Percentiles rank a stretch among this genome's conserved stretches.
Evolutionary conservation across 2,888 invertebrate species (phyloP).

Genomic region (Limnephilus auricula): DNA sequence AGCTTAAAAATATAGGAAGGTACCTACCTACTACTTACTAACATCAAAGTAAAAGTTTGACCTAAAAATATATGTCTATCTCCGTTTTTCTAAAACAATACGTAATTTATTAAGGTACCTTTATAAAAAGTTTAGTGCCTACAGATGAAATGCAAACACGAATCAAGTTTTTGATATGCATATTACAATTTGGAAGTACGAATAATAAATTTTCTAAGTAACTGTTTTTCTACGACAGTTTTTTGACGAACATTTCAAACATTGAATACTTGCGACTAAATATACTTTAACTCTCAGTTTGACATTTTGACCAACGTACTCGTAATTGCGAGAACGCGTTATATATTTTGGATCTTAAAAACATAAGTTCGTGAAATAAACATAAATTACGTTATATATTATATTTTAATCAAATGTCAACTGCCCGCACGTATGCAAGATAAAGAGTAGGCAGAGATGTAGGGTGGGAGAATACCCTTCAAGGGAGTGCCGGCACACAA

Average conservation of each 20-base stretch:
- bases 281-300: background rate
- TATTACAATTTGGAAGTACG: too few relatives aligned
- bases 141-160: background rate
- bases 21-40: background rate
- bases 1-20: background rate
- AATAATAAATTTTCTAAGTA: too few relatives aligned
- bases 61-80: background rate
- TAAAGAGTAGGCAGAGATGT: constrained; percentile 17
- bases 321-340: background rate
- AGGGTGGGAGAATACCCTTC: constrained; percentile 21
- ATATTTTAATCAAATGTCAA: constrained; percentile 18
- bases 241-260: background rate
- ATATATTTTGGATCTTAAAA: background rate
- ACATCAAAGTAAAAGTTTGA: background rate
- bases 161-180: too few relatives aligned
- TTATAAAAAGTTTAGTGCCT: too few relatives aligned
- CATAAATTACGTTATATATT: background rate
- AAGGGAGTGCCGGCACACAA: constrained; percentile 25
- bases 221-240: background rate
- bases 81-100: background rate
- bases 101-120: too few relatives aligned
- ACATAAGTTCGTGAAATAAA: background rate
- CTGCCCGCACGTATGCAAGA: constrained; percentile 15
- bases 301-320: background rate
- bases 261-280: background rate